These are phyloP conservation scores for Pandion haliaetus DNA, from an alignment of 2,113 vertebrate genomes.

Conservation along the genomic window DNA sequence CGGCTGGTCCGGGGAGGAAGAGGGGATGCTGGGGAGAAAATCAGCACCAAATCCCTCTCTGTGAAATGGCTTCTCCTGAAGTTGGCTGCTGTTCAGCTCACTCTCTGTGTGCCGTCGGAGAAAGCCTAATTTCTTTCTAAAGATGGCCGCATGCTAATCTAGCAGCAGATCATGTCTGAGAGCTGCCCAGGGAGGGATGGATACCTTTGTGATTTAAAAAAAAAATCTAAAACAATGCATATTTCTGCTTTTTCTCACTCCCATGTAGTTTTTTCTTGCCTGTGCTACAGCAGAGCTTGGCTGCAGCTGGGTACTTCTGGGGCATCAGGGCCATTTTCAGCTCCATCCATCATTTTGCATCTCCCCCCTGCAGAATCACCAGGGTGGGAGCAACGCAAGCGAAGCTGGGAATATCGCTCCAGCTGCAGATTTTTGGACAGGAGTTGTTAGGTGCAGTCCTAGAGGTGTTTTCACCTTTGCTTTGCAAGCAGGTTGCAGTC, in stretches of 20 bases:
- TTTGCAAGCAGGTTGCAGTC: neutral
- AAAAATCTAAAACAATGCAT: neutral
- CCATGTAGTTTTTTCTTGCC: neutral
- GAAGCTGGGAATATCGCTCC: neutral
- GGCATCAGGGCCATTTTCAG: neutral
- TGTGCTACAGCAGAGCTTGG: neutral
- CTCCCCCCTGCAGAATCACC: neutral
- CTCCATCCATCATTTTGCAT: neutral
- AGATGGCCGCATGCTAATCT: neutral
- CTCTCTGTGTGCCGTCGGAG: neutral
- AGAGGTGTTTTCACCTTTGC: neutral
- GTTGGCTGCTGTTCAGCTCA: neutral
- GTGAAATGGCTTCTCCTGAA: constrained; percentile 28
- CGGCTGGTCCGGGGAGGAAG: neutral
- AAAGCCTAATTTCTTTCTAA: neutral
- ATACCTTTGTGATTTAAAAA: neutral
- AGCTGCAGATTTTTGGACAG: neutral
- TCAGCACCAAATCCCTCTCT: neutral
- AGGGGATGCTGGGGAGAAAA: neutral
- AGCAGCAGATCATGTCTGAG: neutral
- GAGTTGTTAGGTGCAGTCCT: neutral
- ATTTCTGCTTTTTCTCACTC: neutral
- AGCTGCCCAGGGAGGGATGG: neutral
- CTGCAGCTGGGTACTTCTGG: neutral
- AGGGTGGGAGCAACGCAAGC: neutral